phyloP scores from a whole-genome alignment of 2,888 invertebrate genomes.

The Orthosia cruda region DNA sequence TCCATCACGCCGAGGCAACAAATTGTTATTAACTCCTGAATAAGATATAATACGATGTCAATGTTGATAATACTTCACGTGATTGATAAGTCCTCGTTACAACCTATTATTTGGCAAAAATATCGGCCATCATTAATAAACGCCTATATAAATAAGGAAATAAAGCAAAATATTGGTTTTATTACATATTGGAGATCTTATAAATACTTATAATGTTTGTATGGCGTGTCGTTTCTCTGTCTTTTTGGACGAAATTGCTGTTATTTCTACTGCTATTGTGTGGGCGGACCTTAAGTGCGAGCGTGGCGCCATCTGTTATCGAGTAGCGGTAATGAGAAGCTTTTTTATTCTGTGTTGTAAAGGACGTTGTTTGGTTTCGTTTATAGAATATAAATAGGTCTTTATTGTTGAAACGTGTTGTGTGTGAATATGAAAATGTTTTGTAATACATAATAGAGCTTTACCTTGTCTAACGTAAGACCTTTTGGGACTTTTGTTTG shows the following conservation, averaged over 20 bases:
- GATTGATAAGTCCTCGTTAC: slow-evolving; percentile 43
- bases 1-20: slow-evolving; percentile 37
- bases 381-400: slow-evolving; percentile 57
- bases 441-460: slow-evolving; percentile 25
- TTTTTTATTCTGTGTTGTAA: slow-evolving; percentile 40
- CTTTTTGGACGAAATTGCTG: slow-evolving; percentile 40
- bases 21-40: slow-evolving; percentile 63
- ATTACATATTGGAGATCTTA: slow-evolving; percentile 64
- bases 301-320: slow-evolving; percentile 82
- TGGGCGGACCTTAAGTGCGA: slow-evolving; percentile 16
- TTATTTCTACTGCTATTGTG: slow-evolving; percentile 33
- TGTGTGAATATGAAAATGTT: slow-evolving; percentile 49
- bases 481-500: slow-evolving; percentile 27
- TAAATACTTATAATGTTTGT: slow-evolving; percentile 56
- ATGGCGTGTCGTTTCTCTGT: slow-evolving; percentile 44
- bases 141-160: slow-evolving; percentile 34
- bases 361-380: slow-evolving; percentile 58
- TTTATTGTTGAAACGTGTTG: slow-evolving; percentile 52
- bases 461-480: slow-evolving; percentile 13
- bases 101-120: slow-evolving; percentile 41
- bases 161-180: slow-evolving; percentile 36
- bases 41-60: slow-evolving; percentile 57
- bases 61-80: slow-evolving; percentile 47
- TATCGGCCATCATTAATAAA: slow-evolving; percentile 53
- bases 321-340: slow-evolving; percentile 76